Conservation (phyloP, 2,113 vertebrate genomes). For the Cygnus atratus region DNA sequence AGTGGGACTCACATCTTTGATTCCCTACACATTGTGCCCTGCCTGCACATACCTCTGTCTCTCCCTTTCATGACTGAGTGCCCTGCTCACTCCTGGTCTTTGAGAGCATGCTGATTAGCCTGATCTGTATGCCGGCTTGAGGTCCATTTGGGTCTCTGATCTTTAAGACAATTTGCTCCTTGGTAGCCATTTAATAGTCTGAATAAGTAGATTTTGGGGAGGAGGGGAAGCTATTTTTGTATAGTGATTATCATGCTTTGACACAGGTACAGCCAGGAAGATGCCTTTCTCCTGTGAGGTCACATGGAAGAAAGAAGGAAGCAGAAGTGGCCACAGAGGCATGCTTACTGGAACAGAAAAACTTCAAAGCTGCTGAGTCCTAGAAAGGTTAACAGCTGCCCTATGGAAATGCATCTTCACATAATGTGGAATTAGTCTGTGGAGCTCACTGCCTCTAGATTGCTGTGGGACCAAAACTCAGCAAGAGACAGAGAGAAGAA, state of each 20-base stretch:
- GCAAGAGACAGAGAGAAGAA: not conserved
- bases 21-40: fast-evolving
- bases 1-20: not conserved
- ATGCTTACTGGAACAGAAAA: not conserved
- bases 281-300: not conserved
- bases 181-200: not conserved
- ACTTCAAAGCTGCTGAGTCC: not conserved
- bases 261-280: not conserved
- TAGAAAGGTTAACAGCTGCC: not conserved
- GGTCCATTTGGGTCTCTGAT: not conserved
- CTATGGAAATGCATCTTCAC: not conserved
- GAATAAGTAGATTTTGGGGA: not conserved
- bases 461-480: not conserved
- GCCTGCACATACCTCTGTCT: not conserved
- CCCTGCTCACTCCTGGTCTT: not conserved
- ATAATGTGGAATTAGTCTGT: not conserved
- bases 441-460: not conserved
- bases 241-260: fast-evolving
- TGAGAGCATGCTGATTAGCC: not conserved
- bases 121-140: not conserved
- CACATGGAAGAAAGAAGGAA: not conserved
- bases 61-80: not conserved
- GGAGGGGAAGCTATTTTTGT: not conserved
- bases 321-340: not conserved
- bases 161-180: not conserved